Base-by-base conservation (phyloP, 1,140 invertebrate genomes). In the Hestina assimilis region DNA sequence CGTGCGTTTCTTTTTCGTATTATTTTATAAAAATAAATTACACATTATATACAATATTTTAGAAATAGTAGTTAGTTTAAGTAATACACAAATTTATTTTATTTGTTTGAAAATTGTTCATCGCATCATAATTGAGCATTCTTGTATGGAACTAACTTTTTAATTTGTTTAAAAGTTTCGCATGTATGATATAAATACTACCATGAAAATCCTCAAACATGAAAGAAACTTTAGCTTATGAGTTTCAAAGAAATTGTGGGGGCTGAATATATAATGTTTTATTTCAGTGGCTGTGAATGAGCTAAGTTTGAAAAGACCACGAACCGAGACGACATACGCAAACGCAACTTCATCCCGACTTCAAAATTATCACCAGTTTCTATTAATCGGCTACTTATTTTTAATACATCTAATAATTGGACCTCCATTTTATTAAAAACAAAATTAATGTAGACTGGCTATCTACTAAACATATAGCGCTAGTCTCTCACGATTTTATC, bases 261-360 rank as follows among this genome's bases (percentile, higher is more conserved):
- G 11, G 62, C 43, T 63, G 50, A 62, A 69, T 69, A 55, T 31
- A 26, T 58, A 67, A 69, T 67, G 31, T 65, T 69, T 73, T 65
- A 63, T 57, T 58, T 57, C 58, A 85, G 85, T 88, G 62, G 82
- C 82, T 38, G 79, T 88, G 40, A 88, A 88, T 65, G 85, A 88
- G 66, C 72, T 86, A 35, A 81, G 72, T 65, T 38, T 76, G 61
- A 86, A 83, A 66, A 81, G 63, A 60, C 82, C 85, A 21, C 69
- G 71, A 21, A 70, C 80, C 0, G 79, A 86, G 9, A 77, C 75
- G 1, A 81, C 71, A 14, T 72, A 77, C 7, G 76, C 79, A 5
- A 87, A 83, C 38, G 69, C 56, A 1, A 83, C 79, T 0, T 69
- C 77, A 0, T 53, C 63, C 5, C 43, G 48, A 33, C 59, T 73